phyloP scores from a whole-genome alignment of 2,113 vertebrate species.

The Hystrix brachyura region DNA sequence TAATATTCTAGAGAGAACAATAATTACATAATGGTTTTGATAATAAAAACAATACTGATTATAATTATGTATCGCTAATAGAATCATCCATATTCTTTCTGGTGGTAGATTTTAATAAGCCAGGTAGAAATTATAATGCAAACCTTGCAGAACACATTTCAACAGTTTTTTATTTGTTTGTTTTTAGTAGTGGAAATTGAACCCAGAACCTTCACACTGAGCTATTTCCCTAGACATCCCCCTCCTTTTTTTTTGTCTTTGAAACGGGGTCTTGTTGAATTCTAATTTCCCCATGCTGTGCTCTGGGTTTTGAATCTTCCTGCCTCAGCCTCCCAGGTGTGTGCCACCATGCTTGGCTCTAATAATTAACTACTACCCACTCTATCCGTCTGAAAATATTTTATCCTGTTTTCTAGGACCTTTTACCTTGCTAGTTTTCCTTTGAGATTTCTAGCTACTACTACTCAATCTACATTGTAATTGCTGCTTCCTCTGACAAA shows the following conservation, averaged over 20 bases:
- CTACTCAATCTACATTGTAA: background rate
- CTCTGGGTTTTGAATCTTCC: background rate
- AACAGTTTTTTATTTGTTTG: background rate
- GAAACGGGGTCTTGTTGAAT: background rate
- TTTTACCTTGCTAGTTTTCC: background rate
- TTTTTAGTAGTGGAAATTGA: background rate
- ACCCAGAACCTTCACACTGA: background rate
- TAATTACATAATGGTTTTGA: background rate
- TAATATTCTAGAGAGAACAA: background rate
- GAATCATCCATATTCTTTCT: background rate
- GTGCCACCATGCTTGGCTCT: background rate
- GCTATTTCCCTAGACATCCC: background rate
- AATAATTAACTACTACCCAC: background rate
- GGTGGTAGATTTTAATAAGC: background rate
- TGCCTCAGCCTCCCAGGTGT: background rate
- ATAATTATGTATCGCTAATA: background rate
- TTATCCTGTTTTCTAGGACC: background rate
- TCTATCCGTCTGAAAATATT: background rate
- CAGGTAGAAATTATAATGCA: background rate
- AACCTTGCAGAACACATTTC: background rate
- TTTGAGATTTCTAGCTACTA: background rate
- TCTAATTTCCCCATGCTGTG: background rate
- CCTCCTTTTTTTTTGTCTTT: background rate
- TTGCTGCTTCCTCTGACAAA: background rate
- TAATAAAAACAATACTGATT: background rate